These are phyloP conservation scores for Bhutanitis thaidina DNA, from an alignment of 2,888 invertebrate species.

Conservation along the genomic window DNA sequence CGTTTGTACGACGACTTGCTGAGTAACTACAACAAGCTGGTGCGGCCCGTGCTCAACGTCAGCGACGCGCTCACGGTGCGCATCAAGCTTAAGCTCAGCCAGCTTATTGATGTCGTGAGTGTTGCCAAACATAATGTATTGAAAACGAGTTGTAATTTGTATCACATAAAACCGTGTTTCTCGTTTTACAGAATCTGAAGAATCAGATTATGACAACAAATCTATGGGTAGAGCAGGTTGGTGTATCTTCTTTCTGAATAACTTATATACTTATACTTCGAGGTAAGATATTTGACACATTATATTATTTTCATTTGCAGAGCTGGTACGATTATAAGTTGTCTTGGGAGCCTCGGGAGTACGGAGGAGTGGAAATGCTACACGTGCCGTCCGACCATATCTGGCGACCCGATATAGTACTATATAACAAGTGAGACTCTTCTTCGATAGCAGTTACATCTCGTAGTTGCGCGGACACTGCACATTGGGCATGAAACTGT, in stretches of 20 bases:
- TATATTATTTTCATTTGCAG: background rate
- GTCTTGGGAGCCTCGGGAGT: constrained; percentile 96
- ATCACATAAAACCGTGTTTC: background rate
- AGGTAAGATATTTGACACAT: background rate
- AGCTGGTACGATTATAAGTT: constrained; percentile 96
- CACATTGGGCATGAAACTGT: no score
- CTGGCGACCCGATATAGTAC: constrained; percentile 97
- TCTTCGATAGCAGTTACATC: no score
- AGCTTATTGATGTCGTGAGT: constrained; percentile 98
- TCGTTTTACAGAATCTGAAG: constrained; percentile 91
- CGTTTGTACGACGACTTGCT: constrained; percentile 96
- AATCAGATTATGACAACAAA: constrained; percentile 98
- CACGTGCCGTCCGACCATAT: constrained; percentile 98
- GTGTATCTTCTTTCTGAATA: background rate
- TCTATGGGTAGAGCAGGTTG: constrained; percentile 93
- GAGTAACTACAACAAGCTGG: constrained; percentile 97
- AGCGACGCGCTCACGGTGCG: constrained; percentile 96
- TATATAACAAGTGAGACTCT: constrained; percentile 93
- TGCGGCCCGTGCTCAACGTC: constrained; percentile 96
- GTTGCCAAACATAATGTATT: background rate
- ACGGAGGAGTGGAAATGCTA: constrained; percentile 96
- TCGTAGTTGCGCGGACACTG: no score
- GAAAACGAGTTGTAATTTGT: background rate
- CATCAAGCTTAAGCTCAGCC: constrained; percentile 97
- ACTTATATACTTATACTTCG: background rate